Base-by-base conservation (phyloP, 2,888 invertebrate genomes). In the Lepetodrilus schrolli region DNA sequence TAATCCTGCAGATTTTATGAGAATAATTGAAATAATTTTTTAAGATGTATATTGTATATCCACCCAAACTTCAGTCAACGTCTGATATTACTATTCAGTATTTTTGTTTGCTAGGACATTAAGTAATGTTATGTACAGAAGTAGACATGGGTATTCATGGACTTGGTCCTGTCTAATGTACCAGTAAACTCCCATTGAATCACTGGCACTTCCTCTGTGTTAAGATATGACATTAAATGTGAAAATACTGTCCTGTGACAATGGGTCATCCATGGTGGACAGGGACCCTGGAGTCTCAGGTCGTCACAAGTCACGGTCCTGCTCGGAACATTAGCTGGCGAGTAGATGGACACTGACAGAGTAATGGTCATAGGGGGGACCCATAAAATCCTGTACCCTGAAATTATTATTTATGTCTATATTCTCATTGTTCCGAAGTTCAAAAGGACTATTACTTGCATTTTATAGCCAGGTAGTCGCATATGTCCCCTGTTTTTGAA, bases 321-420 rank as follows among this genome's bases (percentile, higher is more conserved):
- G 23, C 8, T 13, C 23, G 51, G n/a, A 26, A n/a, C 34, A 34
- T 58, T 58, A 58, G 34, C 58, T 30, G 8, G 10, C 7, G 34
- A n/a, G 1, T 13, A 58, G 10, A 23, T 17, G 10, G 34, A 10
- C 58, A 4, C 7, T 34, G 34, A 58, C 58, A 58, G 58, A 30
- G 20, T 58, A 34, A 58, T 58, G 58, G 30, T n/a, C 58, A 30
- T 13, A 26, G 7, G 34, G 10, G 17, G 17, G 13, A 26, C 58
- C 34, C 58, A 30, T 58, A 58, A 58, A 58, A 8, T 21, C 58
- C 58, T 30, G 30, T 58, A 26, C 34, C 58, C 58, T n/a, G 30
- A 34, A 58, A 58, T 58, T 30, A n/a, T 1, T 30, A 58, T 58
- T 58, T 58, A 58, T 58, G 58, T 30, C 58, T n/a, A 58, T 30